A percentile compares a stretch with the other conserved stretches of the same genome.
Conservation (phyloP, 1,140 invertebrate genomes). For the Drosophila setifemur region DNA sequence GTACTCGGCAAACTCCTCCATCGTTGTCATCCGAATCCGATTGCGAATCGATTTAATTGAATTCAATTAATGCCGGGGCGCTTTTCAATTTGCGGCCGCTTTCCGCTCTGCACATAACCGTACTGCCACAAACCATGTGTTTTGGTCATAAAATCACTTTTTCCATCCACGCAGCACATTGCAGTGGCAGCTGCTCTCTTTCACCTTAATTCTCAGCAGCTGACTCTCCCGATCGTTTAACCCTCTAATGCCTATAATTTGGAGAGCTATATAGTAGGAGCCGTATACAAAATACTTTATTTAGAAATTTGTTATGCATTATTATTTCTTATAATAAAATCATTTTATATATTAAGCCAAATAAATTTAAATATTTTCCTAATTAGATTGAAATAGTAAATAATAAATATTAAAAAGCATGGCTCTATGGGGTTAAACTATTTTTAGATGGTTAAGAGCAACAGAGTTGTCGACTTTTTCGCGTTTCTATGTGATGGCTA, state of each 20-base stretch:
- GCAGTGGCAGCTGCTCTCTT: conserved; percentile 30
- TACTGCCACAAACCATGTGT: conserved; percentile 37
- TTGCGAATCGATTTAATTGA: conserved; percentile 31
- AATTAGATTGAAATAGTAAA: no score
- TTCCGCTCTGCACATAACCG: conserved; percentile 34
- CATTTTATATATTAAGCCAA: no score
- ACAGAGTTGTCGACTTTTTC: conserved; percentile 37
- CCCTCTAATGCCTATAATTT: background rate
- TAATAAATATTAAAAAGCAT: no score
- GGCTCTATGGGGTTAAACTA: background rate
- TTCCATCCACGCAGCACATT: conserved; percentile 28
- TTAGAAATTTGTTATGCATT: background rate
- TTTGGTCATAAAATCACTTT: conserved; percentile 36
- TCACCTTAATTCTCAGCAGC: background rate
- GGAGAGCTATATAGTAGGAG: background rate
- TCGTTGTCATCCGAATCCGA: conserved; percentile 20
- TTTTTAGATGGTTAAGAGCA: conserved; percentile 12
- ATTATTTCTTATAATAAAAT: background rate
- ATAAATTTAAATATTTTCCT: no score
- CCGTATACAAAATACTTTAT: background rate
- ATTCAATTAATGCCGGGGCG: conserved; percentile 37
- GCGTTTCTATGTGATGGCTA: background rate
- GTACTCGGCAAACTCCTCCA: conserved; percentile 52
- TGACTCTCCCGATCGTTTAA: background rate
- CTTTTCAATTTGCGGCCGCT: conserved; percentile 25